Percentiles rank a stretch among this genome's conserved stretches.
phyloP scores from a whole-genome alignment of 2,888 invertebrate species.

The Sisyra nigra region DNA sequence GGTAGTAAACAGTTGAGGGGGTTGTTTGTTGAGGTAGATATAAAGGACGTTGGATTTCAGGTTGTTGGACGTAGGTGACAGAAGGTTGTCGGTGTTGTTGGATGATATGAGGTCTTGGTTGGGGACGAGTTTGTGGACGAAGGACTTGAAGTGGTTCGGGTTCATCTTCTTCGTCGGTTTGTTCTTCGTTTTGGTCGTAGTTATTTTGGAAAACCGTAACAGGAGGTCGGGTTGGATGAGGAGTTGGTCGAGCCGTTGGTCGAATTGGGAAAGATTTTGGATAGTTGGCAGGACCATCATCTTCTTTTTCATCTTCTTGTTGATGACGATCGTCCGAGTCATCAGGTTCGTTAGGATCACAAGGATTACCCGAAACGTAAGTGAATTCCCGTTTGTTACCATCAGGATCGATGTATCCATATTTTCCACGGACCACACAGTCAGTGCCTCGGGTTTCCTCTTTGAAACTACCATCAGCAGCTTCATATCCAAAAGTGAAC shows the following conservation, averaged over 20 bases:
- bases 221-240: conserved; percentile 23
- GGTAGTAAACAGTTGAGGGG: conserved; percentile 25
- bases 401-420: conserved; percentile 75
- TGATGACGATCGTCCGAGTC: conserved; percentile 37
- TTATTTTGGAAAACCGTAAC: conserved; percentile 58
- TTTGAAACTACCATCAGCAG: conserved; percentile 73
- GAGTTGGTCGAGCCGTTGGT: conserved; percentile 31
- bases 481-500: conserved; percentile 72
- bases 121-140: conserved; percentile 24
- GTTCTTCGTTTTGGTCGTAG: conserved; percentile 31
- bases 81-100: conserved; percentile 18
- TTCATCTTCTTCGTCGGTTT: conserved; percentile 39
- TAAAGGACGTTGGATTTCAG: conserved; percentile 10
- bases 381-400: conserved; percentile 76
- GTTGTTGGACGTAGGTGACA: conserved; percentile 17
- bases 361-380: conserved; percentile 73
- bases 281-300: conserved; percentile 35
- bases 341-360: conserved; percentile 62
- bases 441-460: conserved; percentile 75
- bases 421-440: conserved; percentile 74
- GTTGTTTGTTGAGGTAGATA: conserved; percentile 24
- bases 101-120: conserved; percentile 21
- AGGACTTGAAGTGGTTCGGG: conserved; percentile 35
- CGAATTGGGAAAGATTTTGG: conserved; percentile 47
- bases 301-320: conserved; percentile 36